phyloP scores from a whole-genome alignment of 2,888 invertebrate genomes.

The Aspidapion aeneum region DNA sequence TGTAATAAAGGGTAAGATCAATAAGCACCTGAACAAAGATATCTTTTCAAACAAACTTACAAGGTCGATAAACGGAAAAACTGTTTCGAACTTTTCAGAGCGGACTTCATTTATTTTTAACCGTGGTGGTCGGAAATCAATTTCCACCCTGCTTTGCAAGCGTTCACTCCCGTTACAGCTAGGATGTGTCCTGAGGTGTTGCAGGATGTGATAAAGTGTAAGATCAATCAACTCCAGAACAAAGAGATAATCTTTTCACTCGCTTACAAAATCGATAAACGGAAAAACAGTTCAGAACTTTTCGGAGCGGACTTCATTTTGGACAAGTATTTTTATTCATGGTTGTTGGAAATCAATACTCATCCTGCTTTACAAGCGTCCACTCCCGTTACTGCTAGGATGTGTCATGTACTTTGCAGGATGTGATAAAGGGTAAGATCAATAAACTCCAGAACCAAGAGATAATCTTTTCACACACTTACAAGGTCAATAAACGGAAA shows the following conservation, averaged over 20 bases:
- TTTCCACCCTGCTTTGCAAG: constrained; percentile 78
- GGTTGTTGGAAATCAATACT: constrained; percentile 91
- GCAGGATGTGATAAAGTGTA: constrained; percentile 85
- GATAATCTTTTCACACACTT: constrained; percentile 76
- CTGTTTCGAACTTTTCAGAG: constrained; percentile 87
- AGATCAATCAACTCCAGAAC: too few relatives aligned
- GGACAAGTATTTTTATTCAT: constrained; percentile 78
- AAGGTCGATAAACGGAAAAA: constrained; percentile 65
- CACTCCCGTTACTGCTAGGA: constrained; percentile 76
- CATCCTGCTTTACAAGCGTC: constrained; percentile 80
- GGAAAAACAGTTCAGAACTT: constrained; percentile 79
- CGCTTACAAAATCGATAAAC: constrained; percentile 65
- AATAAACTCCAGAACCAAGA: too few relatives aligned
- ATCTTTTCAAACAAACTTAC: constrained; percentile 76
- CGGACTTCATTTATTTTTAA: constrained; percentile 85
- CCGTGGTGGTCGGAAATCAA: constrained; percentile 94
- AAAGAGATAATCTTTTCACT: constrained; percentile 77
- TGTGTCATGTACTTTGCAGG: constrained; percentile 81
- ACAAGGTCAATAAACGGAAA: constrained; percentile 62
- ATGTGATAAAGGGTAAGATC: constrained; percentile 80
- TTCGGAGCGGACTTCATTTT: constrained; percentile 93
- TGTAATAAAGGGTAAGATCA: constrained; percentile 79
- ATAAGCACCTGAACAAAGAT: too few relatives aligned
- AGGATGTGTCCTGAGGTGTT: constrained; percentile 77
- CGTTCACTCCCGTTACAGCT: constrained; percentile 80